These are phyloP conservation scores for Dasypolia templi DNA, from an alignment of 2,888 invertebrate species.

Conservation along the genomic window DNA sequence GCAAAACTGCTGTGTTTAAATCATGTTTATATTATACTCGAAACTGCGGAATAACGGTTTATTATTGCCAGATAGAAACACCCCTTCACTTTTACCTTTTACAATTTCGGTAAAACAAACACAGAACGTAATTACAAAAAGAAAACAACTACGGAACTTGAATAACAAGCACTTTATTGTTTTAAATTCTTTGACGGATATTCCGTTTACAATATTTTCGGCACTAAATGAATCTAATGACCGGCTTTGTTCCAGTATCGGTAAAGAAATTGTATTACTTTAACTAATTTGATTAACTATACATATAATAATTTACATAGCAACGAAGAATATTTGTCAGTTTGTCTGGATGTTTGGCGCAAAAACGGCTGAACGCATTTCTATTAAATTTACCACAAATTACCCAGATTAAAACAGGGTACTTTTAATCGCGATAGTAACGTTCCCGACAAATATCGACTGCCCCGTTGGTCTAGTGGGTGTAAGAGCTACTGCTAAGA, in stretches of 20 bases:
- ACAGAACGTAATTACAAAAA: constrained; percentile 42
- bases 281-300: too few relatives aligned
- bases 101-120: constrained; percentile 42
- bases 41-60: constrained; percentile 7
- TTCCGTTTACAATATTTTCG: constrained; percentile 35
- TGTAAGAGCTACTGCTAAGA: too few relatives aligned
- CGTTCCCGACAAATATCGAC: too few relatives aligned
- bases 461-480: too few relatives aligned
- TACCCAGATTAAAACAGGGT: too few relatives aligned
- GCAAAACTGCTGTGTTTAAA: background rate
- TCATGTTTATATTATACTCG: background rate
- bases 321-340: too few relatives aligned
- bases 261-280: constrained; percentile 30
- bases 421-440: too few relatives aligned
- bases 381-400: too few relatives aligned
- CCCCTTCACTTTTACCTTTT: constrained; percentile 27
- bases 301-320: too few relatives aligned
- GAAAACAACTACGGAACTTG: constrained; percentile 47
- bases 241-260: constrained; percentile 13
- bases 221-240: constrained; percentile 30
- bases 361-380: too few relatives aligned
- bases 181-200: constrained; percentile 47
- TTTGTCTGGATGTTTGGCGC: too few relatives aligned
- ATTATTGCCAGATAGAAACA: constrained; percentile 8
- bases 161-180: constrained; percentile 51